Percentiles rank a stretch among this genome's conserved stretches.
Conservation (phyloP, 2,888 invertebrate genomes). For the Caenorhabditis macrosperma region DNA sequence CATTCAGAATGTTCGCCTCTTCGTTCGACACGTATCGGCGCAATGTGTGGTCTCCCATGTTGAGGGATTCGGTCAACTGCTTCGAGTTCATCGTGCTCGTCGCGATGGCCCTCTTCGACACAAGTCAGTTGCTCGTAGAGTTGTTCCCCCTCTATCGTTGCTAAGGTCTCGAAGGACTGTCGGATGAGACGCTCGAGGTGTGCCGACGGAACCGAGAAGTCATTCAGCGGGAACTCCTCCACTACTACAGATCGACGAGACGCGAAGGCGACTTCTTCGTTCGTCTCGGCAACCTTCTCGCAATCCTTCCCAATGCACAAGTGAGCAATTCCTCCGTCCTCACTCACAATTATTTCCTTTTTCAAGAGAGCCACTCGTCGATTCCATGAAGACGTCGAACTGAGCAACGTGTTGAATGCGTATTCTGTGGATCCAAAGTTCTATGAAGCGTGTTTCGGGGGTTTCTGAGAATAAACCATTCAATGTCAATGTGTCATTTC, state of each 20-base stretch:
- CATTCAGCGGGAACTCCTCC: conserved; percentile 7
- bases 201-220: background rate
- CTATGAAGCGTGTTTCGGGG: conserved; percentile 8
- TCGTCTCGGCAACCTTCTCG: conserved; percentile 5
- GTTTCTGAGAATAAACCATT: background rate
- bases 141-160: too few relatives aligned
- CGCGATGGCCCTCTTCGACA: conserved; percentile 41
- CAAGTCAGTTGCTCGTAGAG: too few relatives aligned
- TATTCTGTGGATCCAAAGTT: conserved; percentile 11
- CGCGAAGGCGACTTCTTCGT: background rate
- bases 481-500: background rate
- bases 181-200: background rate
- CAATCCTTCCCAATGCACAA: conserved; percentile 19
- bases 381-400: conserved; percentile 20
- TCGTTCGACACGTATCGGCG: conserved; percentile 55
- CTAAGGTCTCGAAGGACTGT: conserved; percentile 7
- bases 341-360: background rate
- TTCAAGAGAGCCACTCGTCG: conserved; percentile 8
- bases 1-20: conserved; percentile 55
- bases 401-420: conserved; percentile 18
- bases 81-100: conserved; percentile 55
- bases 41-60: conserved; percentile 60
- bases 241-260: background rate
- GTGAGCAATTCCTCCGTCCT: background rate
- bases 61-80: conserved; percentile 32